Conservation (phyloP, 2,797 vertebrate species). For the Coregonus ussuriensis region DNA sequence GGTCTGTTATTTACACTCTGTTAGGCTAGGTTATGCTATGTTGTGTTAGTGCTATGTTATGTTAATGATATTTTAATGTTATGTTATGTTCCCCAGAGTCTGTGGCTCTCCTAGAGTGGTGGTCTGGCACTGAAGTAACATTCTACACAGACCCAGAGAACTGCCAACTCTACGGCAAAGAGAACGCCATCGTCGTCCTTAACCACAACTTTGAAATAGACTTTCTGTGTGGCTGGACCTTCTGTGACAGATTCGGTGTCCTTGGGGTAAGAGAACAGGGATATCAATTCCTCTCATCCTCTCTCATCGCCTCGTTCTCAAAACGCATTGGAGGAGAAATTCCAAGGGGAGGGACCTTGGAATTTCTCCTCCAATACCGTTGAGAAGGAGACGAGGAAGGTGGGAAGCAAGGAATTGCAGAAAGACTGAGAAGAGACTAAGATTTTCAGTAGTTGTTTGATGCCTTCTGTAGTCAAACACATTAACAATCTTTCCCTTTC, state of each 20-base stretch:
- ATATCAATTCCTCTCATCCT: not conserved
- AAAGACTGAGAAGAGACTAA: not conserved
- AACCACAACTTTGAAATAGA: slow-evolving; percentile 98
- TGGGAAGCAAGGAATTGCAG: not conserved
- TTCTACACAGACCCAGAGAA: slow-evolving; percentile 86
- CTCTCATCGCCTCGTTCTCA: not conserved
- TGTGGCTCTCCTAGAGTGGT: slow-evolving; percentile 94
- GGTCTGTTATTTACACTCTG: not conserved
- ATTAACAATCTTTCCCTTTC: slow-evolving; percentile 23
- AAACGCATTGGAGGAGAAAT: not conserved
- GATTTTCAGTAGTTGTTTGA: not conserved
- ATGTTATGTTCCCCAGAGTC: slow-evolving; percentile 77
- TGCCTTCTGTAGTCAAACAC: not conserved
- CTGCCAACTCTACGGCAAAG: slow-evolving; percentile 84
- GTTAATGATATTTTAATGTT: no score
- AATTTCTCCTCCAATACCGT: not conserved
- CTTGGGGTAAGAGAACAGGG: slow-evolving; percentile 84
- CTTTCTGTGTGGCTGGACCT: slow-evolving; percentile 96
- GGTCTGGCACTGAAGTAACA: slow-evolving; percentile 91
- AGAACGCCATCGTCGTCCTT: slow-evolving; percentile 91
- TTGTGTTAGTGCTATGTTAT: no score
- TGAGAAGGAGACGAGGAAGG: no score
- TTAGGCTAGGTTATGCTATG: no score
- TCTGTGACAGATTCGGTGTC: slow-evolving; percentile 92
- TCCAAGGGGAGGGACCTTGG: not conserved